Evolutionary conservation across 2,113 vertebrate genomes (phyloP), one percentile per base, ranked within the genome.

Genomic region (Atractosteus spatula): DNA sequence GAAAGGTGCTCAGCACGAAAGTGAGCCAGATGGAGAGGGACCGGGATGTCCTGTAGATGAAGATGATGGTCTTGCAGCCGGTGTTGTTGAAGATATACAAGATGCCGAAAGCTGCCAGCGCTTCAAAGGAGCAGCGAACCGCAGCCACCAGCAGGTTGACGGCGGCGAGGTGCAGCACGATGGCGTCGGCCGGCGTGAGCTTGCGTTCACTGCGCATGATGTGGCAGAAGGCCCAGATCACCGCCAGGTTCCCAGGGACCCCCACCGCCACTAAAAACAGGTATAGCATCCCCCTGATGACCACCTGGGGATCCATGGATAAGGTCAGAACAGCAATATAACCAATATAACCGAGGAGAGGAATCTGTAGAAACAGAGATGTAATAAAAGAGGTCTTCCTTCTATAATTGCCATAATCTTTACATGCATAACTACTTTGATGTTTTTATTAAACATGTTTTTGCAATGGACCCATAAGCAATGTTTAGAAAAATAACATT

Each of bases 11-110:
- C 51, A 92, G 78, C 47, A 88, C 65, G 8, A 89, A 93, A 51
- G 92, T 93, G 74, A 94, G 80, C 87, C 90, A 92, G 69, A 92
- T 91, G 6, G 89, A 94, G 65, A 92, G 83, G 51, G 86, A 81
- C 0, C 90, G 85, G 3, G 82, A 83, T 0, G 83, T 89, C 59
- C 92, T 83, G 79, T 89, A 89, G 56, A 89, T 54, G 51, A 88
- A 92, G 70, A 92, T 89, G 51, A 92, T 80, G 2, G 79, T 75
- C 59, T 87, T 91, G 16, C 91, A 92, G 68, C 88, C 81, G 0
- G 45, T 1, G 44, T 92, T 81, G 3, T 78, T 73, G 8, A 93
- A 90, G 80, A 91, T 68, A 7, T 64, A 61, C 41, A 8, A 65
- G 43, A 89, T 56, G 14, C 16, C 17, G 44, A 93, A 87, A 17